These are phyloP conservation scores for Diplodus puntazzo DNA, from an alignment of 2,797 vertebrate species.

Conservation along the genomic window DNA sequence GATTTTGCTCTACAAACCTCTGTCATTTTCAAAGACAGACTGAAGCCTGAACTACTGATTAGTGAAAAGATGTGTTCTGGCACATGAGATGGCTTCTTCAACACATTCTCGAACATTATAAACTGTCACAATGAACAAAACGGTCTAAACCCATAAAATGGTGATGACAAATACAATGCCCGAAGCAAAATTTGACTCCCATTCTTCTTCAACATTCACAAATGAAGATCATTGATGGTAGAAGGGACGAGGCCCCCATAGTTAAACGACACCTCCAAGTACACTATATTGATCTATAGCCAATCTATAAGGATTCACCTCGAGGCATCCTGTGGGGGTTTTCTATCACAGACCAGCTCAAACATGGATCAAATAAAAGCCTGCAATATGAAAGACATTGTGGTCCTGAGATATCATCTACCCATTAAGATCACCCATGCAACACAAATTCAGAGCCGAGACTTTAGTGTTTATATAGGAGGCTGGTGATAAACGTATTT, in stretches of 20 bases:
- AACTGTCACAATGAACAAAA: constrained; percentile 2
- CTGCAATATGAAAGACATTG: neutral
- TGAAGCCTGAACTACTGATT: neutral
- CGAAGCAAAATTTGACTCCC: neutral
- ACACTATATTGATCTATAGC: constrained; percentile 49
- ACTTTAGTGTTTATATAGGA: neutral
- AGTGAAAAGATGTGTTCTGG: neutral
- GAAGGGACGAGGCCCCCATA: neutral
- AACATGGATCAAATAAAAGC: constrained; percentile 41
- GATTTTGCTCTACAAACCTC: constrained; percentile 18
- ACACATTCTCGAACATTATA: neutral
- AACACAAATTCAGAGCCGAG: constrained; percentile 13
- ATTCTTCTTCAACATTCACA: neutral
- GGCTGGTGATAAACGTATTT: constrained; percentile 18
- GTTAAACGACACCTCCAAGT: constrained; percentile 22
- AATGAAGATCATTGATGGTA: neutral
- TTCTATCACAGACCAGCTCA: constrained; percentile 20
- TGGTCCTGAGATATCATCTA: constrained; percentile 14
- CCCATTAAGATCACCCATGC: neutral
- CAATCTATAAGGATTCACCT: constrained; percentile 21
- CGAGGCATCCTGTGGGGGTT: constrained; percentile 4
- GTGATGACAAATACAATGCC: neutral
- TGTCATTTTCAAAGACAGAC: constrained; percentile 22
- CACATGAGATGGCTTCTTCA: neutral
- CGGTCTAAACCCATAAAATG: neutral